These are phyloP conservation scores for Lepisosteus oculatus DNA, from an alignment of 2,113 vertebrate species.

Conservation along the genomic window DNA sequence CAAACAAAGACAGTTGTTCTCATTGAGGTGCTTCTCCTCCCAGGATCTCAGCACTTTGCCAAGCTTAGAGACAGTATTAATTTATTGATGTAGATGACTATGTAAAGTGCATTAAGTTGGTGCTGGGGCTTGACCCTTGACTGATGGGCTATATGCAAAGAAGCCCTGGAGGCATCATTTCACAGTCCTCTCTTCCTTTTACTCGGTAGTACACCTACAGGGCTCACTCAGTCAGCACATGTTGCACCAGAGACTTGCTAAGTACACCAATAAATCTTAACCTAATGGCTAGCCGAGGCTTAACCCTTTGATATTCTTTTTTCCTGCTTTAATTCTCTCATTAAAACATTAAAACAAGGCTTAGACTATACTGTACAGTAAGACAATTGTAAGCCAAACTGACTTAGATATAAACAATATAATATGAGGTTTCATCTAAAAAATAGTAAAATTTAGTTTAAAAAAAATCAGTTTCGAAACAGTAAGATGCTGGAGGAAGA, in stretches of 20 bases:
- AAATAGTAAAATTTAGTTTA: no score
- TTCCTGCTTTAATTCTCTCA: not conserved
- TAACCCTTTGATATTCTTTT: conserved; percentile 67
- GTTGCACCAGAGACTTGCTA: conserved; percentile 73
- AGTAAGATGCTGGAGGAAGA: no score
- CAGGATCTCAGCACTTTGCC: conserved; percentile 39
- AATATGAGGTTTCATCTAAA: no score
- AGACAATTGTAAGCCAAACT: no score
- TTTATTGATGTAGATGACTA: conserved; percentile 81
- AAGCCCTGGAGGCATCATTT: conserved; percentile 69
- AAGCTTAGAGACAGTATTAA: conserved; percentile 55
- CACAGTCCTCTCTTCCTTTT: conserved; percentile 68
- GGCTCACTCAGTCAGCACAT: conserved; percentile 70
- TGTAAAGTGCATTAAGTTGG: conserved; percentile 82
- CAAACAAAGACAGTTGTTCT: conserved; percentile 51
- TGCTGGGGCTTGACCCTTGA: conserved; percentile 86
- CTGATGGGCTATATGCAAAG: conserved; percentile 78
- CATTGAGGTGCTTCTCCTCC: conserved; percentile 17
- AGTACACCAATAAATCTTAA: conserved; percentile 72
- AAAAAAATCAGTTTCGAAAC: no score
- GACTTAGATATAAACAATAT: no score
- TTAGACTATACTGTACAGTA: no score
- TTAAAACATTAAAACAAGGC: not conserved
- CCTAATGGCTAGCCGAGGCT: conserved; percentile 74
- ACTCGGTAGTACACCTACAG: conserved; percentile 61